Evolutionary conservation across 1,140 invertebrate genomes (phyloP).

Genomic region (Macrostomum lignano): DNA sequence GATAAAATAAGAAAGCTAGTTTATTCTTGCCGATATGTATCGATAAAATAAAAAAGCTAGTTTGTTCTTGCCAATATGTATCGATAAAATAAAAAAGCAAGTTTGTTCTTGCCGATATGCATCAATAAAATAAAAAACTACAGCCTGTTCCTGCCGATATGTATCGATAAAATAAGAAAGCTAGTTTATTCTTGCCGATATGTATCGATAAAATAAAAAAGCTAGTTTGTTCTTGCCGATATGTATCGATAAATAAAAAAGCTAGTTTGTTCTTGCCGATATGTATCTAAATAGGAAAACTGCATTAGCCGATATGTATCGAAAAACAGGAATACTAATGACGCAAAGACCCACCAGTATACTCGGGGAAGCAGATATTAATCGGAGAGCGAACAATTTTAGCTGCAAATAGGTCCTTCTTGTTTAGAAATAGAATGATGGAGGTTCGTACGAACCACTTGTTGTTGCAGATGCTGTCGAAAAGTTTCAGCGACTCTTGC

Average conservation of each 20-base stretch:
- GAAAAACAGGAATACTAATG: background rate
- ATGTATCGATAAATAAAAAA: background rate
- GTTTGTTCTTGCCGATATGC: background rate
- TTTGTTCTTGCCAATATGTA: background rate
- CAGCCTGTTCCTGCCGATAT: too few relatives aligned
- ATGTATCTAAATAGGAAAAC: background rate
- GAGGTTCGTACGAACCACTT: conserved; percentile 99
- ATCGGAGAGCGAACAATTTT: background rate
- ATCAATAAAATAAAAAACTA: too few relatives aligned
- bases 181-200: too few relatives aligned
- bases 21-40: background rate
- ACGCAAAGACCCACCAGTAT: background rate
- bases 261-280: background rate
- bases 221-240: too few relatives aligned
- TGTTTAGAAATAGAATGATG: conserved; percentile 94
- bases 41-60: background rate
- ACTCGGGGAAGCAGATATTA: conserved; percentile 1
- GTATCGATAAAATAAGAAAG: too few relatives aligned
- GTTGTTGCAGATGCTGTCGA: conserved; percentile 98
- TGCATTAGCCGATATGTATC: background rate
- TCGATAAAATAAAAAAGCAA: background rate
- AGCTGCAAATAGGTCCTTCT: conserved; percentile 66
- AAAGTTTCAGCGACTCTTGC: conserved; percentile 86
- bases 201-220: too few relatives aligned
- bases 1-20: background rate